A percentile compares a stretch with the other conserved stretches of the same genome.
phyloP scores from a whole-genome alignment of 2,113 vertebrate genomes.

The Meriones unguiculatus region DNA sequence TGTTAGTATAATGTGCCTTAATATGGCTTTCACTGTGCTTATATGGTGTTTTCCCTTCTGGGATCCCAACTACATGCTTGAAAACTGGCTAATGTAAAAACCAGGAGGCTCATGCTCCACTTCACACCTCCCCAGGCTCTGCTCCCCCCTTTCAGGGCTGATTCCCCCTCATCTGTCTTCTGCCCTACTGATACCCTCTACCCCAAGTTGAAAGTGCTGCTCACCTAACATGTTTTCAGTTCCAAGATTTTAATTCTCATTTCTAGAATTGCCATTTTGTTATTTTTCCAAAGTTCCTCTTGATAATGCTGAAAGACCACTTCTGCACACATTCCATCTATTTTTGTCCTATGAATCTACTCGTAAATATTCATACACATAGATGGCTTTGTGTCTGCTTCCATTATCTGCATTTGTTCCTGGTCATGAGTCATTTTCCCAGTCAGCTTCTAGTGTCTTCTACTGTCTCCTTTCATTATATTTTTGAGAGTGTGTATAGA shows the following conservation, averaged over 20 bases:
- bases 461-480: not conserved
- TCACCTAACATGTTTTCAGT: not conserved
- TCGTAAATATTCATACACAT: not conserved
- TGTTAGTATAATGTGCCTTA: not conserved
- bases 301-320: not conserved
- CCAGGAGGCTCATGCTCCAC: no score
- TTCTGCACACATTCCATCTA: not conserved
- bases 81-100: not conserved
- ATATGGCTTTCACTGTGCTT: not conserved
- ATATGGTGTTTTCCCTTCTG: not conserved
- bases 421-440: not conserved
- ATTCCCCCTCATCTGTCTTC: not conserved
- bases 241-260: not conserved
- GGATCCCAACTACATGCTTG: not conserved
- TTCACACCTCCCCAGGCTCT: not conserved
- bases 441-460: not conserved
- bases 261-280: not conserved
- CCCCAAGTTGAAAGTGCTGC: not conserved
- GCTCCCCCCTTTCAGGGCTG: not conserved
- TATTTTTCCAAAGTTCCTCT: not conserved
- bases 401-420: not conserved
- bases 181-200: not conserved
- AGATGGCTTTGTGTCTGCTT: not conserved
- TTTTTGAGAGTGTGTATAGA: not conserved
- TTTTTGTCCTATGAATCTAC: not conserved